Conservation (phyloP, 2,888 invertebrate species). For the Resseliella maxima region DNA sequence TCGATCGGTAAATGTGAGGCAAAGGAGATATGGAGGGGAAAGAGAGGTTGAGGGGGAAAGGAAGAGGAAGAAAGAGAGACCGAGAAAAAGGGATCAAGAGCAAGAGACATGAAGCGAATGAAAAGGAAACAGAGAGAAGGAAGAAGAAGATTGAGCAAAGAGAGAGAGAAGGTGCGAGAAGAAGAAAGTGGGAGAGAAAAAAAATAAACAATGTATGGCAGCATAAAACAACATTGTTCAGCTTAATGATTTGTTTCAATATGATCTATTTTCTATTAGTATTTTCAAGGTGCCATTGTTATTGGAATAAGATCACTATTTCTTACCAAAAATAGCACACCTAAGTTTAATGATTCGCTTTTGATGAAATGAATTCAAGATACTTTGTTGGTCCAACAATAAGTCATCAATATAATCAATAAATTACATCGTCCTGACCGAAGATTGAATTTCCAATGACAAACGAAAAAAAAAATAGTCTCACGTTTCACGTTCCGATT, state of each 20-base stretch:
- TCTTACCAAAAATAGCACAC: neutral
- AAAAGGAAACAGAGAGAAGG: no score
- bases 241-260: neutral
- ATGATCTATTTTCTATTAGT: neutral
- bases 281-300: neutral
- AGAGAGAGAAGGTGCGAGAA: no score
- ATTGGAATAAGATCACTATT: neutral
- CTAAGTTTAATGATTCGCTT: neutral
- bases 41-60: no score
- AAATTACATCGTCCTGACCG: neutral
- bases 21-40: no score
- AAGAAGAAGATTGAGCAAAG: no score
- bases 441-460: neutral
- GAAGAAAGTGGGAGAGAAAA: no score
- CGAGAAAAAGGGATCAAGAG: no score
- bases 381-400: neutral
- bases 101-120: no score
- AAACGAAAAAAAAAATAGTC: neutral
- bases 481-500: neutral
- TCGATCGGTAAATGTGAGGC: neutral
- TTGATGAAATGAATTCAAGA: neutral
- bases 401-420: neutral
- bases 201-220: neutral
- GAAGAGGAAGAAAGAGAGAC: no score
- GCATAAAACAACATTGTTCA: neutral